Evolutionary conservation across 2,797 vertebrate species (phyloP).

Genomic region (Sebastes minor): DNA sequence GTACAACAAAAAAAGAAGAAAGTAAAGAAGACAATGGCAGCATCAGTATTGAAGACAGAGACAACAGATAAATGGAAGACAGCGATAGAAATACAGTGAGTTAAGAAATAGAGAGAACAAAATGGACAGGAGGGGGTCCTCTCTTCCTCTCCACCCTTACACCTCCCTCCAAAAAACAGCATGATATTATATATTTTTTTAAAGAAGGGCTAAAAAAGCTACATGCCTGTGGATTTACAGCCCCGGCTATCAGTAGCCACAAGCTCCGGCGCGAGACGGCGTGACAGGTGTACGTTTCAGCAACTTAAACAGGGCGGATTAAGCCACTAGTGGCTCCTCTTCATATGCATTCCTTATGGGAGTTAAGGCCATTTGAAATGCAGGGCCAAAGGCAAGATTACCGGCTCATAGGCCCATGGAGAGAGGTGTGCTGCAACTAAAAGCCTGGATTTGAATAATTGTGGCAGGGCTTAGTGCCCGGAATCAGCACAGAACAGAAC

Average conservation of each 20-base stretch:
- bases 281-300: conserved; percentile 99
- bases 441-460: conserved; percentile 99
- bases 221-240: conserved; percentile 79
- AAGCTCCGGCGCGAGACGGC: conserved; percentile 81
- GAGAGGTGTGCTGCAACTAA: conserved; percentile 99
- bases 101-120: not conserved
- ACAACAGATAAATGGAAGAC: not conserved
- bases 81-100: not conserved
- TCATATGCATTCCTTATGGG: conserved; percentile 98
- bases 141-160: conserved; percentile 14
- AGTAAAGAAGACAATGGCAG: not conserved
- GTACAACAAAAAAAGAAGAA: not conserved
- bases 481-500: conserved; percentile 98
- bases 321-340: conserved; percentile 96
- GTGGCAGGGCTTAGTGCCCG: conserved; percentile 94
- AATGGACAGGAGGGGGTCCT: conserved; percentile 12
- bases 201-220: conserved; percentile 54
- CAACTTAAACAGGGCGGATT: conserved; percentile 97
- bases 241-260: conserved; percentile 80
- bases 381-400: conserved; percentile 99
- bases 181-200: conserved; percentile 55
- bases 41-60: not conserved
- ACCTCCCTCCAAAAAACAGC: conserved; percentile 46
- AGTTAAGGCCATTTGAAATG: conserved; percentile 99
- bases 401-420: conserved; percentile 95